Evolutionary conservation across 2,113 vertebrate genomes (phyloP).

Genomic region (Mohoua ochrocephala): DNA sequence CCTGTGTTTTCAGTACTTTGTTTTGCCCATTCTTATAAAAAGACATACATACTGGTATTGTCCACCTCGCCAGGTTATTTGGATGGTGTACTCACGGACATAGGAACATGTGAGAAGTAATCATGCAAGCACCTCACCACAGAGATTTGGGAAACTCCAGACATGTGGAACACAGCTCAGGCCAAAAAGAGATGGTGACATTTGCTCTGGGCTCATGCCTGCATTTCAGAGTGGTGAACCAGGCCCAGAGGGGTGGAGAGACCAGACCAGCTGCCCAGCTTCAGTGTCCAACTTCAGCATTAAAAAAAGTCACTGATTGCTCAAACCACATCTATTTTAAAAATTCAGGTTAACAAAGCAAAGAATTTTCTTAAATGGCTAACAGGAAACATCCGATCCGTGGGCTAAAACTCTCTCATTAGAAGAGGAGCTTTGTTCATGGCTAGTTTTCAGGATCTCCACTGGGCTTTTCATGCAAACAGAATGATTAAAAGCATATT

Average conservation of each 20-base stretch:
- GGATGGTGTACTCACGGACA: background rate
- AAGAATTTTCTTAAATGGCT: background rate
- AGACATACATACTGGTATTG: background rate
- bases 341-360: background rate
- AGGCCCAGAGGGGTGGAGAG: background rate
- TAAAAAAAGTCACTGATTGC: background rate
- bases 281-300: background rate
- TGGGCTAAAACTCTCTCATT: background rate
- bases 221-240: background rate
- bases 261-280: background rate
- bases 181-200: background rate
- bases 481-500: background rate
- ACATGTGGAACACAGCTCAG: background rate
- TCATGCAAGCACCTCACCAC: background rate
- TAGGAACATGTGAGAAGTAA: background rate
- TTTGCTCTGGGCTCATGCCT: background rate
- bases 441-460: background rate
- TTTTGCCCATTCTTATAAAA: background rate
- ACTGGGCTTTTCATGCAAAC: background rate
- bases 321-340: background rate
- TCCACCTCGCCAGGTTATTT: background rate
- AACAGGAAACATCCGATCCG: background rate
- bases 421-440: background rate
- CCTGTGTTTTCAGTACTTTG: background rate
- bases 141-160: background rate